phyloP scores from a whole-genome alignment of 1,140 invertebrate genomes.

The Tetraneura akinire region DNA sequence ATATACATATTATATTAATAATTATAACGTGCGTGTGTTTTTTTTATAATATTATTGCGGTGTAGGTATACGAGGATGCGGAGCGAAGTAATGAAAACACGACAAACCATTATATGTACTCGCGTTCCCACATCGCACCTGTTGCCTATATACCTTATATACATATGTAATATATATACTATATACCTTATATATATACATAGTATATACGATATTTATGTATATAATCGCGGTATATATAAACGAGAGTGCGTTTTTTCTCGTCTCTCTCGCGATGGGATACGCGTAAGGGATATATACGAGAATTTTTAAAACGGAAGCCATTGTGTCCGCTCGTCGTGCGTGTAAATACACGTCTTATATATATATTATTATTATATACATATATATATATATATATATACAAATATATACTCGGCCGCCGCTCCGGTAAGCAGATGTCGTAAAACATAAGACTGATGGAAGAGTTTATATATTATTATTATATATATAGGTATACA shows the following conservation, averaged over 20 bases:
- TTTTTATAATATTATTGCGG: no score
- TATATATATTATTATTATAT: no score
- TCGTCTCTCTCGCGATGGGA: background rate
- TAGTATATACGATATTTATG: background rate
- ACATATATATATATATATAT: background rate
- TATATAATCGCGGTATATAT: no score
- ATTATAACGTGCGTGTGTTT: no score
- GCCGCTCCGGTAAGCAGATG: slow-evolving; percentile 27
- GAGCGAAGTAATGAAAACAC: background rate
- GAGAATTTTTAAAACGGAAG: slow-evolving; percentile 35
- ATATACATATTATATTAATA: no score
- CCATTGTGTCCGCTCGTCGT: slow-evolving; percentile 24
- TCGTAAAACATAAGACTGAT: background rate
- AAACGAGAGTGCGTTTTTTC: background rate
- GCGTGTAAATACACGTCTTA: background rate
- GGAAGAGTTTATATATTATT: background rate
- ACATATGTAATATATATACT: background rate
- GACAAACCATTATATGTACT: background rate
- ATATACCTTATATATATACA: background rate
- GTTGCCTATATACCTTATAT: background rate
- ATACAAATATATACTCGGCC: background rate
- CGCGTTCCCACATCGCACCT: slow-evolving; percentile 19
- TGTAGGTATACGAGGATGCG: no score
- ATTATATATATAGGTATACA: background rate
- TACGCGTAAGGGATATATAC: background rate